Evolutionary conservation across 1,140 invertebrate species (phyloP), one percentile per base, ranked within the genome.

Genomic region (Eriocheir sinensis): DNA sequence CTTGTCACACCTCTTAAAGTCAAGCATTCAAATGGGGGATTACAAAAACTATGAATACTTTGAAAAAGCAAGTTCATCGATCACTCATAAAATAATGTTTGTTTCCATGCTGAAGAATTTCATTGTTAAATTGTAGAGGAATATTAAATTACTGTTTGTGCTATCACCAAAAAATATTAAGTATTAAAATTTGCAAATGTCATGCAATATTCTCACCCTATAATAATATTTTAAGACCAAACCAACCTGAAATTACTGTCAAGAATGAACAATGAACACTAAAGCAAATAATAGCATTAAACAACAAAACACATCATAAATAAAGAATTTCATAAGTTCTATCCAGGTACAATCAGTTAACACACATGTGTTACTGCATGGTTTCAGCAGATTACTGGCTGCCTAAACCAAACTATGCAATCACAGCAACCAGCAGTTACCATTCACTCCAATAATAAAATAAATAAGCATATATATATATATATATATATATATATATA

Each of bases 141-240:
- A 91, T 85, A 94, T 53, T 94, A 41, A 79, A 94, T 91, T 91
- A 94, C 80, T 91, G 91, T 94, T 94, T 94, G 93, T 94, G 93
- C 93, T 89, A 79, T 94, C 93, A 91, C 93, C 91, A 94, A 94
- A 86, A 94, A 94, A 94, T 94, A 94, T 89, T 94, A 94, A 81
- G 85, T 91, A 94, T 91, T 85, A 89, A 89, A 94, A 94, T 94
- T 94, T 81, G 90, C 93, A 81, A 94, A 94, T 94, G 93, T 89
- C 86, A 89, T 94, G 93, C 93, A 83, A 94, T 91, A 94, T 41
- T 72, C 83, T 94, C 93, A 94, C 89, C 91, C 91, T 72, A 94
- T 81, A 44, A 85, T 83, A 94, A 81, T 79, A 91, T 85, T 91
- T 53, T 53, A 89, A 89, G 91, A 44, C 91, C 34, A 94, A 94